phyloP scores from a whole-genome alignment of 2,797 vertebrate species.

The Diplodus puntazzo region DNA sequence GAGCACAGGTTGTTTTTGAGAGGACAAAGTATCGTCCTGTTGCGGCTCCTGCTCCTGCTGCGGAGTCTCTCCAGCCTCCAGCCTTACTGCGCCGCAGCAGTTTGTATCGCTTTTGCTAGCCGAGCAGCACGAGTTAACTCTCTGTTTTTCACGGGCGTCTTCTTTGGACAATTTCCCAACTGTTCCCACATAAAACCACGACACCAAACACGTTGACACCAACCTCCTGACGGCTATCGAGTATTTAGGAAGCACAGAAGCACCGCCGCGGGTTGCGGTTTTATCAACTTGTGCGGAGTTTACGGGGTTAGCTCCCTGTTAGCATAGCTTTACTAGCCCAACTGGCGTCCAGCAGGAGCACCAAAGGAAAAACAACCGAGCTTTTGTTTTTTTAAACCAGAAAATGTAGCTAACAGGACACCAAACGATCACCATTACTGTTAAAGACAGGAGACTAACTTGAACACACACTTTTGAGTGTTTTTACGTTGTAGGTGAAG shows the following conservation, averaged over 20 bases:
- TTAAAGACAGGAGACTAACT: accelerated
- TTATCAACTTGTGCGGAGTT: constrained; percentile 28
- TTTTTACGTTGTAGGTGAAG: background rate
- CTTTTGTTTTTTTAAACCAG: constrained; percentile 8
- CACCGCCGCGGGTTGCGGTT: background rate
- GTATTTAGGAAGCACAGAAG: background rate
- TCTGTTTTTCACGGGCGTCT: background rate
- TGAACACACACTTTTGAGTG: background rate
- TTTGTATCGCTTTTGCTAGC: constrained; percentile 42
- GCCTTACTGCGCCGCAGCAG: constrained; percentile 9
- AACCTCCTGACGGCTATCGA: accelerated
- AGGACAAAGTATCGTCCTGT: constrained; percentile 57
- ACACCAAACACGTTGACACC: background rate
- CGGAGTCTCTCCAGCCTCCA: constrained; percentile 26
- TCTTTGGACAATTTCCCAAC: background rate
- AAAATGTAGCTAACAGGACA: background rate
- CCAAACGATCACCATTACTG: accelerated
- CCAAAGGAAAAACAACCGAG: constrained; percentile 24
- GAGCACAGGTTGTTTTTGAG: constrained; percentile 18
- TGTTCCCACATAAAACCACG: background rate
- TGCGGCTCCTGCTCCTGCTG: constrained; percentile 38
- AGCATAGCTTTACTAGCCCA: constrained; percentile 73
- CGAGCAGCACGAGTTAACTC: constrained; percentile 63
- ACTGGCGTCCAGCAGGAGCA: constrained; percentile 39
- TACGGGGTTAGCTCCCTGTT: constrained; percentile 60